phyloP scores from a whole-genome alignment of 2,888 invertebrate species.

The Cephus pygmeus region DNA sequence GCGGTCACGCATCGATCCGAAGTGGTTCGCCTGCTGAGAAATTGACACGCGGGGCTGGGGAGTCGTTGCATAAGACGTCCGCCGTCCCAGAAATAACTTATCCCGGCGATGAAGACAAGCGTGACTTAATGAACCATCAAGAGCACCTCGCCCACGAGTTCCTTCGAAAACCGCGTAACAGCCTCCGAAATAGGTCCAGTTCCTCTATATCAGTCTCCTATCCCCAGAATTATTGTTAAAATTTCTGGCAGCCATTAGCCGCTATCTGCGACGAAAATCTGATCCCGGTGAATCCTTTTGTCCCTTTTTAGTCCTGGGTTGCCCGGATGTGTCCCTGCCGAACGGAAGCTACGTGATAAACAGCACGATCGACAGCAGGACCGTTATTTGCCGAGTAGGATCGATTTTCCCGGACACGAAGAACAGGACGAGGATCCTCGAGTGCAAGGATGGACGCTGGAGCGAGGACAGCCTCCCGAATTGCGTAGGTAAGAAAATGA shows the following conservation, averaged over 20 bases:
- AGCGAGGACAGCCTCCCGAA: constrained; percentile 69
- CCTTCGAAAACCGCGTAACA: not conserved
- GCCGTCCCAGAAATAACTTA: not conserved
- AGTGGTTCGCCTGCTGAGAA: not conserved
- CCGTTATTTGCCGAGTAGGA: constrained; percentile 77
- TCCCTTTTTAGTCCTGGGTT: constrained; percentile 72
- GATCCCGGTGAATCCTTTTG: not conserved
- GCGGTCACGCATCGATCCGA: constrained; percentile 1
- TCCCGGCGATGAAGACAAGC: constrained; percentile 1
- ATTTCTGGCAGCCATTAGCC: not conserved
- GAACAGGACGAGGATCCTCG: constrained; percentile 71
- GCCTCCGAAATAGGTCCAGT: not conserved
- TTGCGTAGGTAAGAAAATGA: constrained; percentile 72
- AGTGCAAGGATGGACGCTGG: constrained; percentile 77
- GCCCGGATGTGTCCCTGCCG: constrained; percentile 74
- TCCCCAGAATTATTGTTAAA: not conserved
- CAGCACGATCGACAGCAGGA: constrained; percentile 74
- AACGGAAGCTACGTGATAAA: constrained; percentile 76
- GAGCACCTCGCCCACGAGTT: not conserved
- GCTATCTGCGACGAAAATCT: not conserved
- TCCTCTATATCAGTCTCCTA: not conserved
- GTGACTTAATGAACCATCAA: not conserved
- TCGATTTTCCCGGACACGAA: constrained; percentile 77
- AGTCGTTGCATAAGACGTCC: not conserved
- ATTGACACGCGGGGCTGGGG: not conserved